These are phyloP conservation scores for Protonibea diacanthus DNA, from an alignment of 2,797 vertebrate species.

Conservation along the genomic window DNA sequence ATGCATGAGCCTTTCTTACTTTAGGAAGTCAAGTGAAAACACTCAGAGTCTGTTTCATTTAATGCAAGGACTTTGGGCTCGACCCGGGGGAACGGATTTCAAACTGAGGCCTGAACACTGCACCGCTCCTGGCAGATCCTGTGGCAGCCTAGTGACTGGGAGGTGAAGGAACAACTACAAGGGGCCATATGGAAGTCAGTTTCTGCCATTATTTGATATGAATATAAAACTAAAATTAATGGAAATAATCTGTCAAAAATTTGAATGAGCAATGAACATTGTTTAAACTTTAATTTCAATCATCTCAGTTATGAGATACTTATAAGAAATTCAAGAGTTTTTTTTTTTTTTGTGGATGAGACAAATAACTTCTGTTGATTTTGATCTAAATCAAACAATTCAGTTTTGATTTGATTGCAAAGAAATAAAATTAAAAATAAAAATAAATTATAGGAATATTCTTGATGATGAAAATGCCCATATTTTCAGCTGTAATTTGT, in stretches of 20 bases:
- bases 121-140: conserved; percentile 62
- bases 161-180: neutral
- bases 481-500: neutral
- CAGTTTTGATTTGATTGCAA: neutral
- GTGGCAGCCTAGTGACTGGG: conserved; percentile 40
- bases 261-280: no score
- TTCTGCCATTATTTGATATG: neutral
- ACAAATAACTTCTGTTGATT: neutral
- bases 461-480: neutral
- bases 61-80: conserved; percentile 69
- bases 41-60: conserved; percentile 84
- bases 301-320: neutral
- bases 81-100: conserved; percentile 78
- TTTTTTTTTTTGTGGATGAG: neutral
- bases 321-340: neutral
- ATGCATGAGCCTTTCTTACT: conserved; percentile 85
- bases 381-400: neutral
- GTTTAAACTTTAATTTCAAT: neutral
- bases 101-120: conserved; percentile 51
- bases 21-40: conserved; percentile 90
- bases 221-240: neutral
- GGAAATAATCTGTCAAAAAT: no score
- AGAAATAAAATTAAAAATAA: no score
- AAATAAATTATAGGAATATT: no score
- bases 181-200: neutral